phyloP scores from a whole-genome alignment of 2,797 vertebrate species.

The Pseudochaenichthys georgianus region DNA sequence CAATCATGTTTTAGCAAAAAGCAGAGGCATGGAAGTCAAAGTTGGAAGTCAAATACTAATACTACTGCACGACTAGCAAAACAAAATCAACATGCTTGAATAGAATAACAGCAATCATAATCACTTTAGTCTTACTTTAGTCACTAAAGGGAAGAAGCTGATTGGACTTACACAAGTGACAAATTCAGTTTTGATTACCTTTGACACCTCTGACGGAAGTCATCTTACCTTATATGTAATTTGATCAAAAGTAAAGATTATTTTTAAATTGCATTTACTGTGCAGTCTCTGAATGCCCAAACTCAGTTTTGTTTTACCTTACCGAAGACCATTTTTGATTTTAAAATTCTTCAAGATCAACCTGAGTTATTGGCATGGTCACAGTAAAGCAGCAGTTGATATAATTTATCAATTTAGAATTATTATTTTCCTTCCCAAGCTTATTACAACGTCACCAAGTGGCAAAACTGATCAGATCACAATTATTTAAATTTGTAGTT shows the following conservation, averaged over 20 bases:
- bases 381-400: constrained; percentile 20
- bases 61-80: neutral
- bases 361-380: constrained; percentile 30
- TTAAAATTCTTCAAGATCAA: too few species aligned
- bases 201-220: neutral
- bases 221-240: neutral
- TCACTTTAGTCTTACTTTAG: neutral
- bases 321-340: neutral
- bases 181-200: neutral
- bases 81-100: neutral
- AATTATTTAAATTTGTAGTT: neutral
- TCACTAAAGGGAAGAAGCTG: neutral
- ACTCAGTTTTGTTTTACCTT: neutral
- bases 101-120: neutral
- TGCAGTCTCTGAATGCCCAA: neutral
- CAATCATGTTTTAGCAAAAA: constrained; percentile 20
- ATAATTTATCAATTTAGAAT: constrained; percentile 65
- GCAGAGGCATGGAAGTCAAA: constrained; percentile 24
- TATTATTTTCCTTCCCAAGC: constrained; percentile 11
- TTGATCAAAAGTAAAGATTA: neutral
- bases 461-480: constrained; percentile 13
- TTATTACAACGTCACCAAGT: constrained; percentile 48
- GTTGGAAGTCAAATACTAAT: neutral
- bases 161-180: neutral
- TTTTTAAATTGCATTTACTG: neutral